A percentile compares a stretch with the other conserved stretches of the same genome.
phyloP scores from a whole-genome alignment of 2,113 vertebrate genomes.

The Eira barbara region DNA sequence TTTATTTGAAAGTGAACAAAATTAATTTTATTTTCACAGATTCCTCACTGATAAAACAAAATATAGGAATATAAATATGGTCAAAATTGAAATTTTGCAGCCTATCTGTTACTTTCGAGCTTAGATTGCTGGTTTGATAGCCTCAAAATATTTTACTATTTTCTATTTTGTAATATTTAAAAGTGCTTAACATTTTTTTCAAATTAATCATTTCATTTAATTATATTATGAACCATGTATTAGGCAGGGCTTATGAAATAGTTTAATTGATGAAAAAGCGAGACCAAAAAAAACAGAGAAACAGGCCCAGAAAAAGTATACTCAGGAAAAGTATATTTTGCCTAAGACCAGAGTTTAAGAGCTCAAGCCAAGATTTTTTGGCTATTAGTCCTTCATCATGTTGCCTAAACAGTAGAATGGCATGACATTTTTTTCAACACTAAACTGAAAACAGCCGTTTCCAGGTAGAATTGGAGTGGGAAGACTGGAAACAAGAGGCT shows the following conservation, averaged over 20 bases:
- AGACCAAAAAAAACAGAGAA: background rate
- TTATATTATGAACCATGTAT: background rate
- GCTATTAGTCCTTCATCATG: background rate
- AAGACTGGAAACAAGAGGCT: background rate
- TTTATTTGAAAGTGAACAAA: background rate
- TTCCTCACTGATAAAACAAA: background rate
- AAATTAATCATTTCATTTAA: background rate
- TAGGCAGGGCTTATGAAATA: background rate
- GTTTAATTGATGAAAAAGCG: background rate
- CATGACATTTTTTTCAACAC: background rate
- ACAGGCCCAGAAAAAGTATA: background rate
- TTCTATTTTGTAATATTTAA: background rate
- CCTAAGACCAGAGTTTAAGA: background rate
- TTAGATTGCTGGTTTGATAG: background rate
- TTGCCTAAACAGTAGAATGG: background rate
- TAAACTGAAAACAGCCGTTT: constrained; percentile 36
- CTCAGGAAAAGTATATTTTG: background rate
- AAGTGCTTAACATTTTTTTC: background rate
- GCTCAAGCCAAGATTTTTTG: background rate
- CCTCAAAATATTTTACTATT: background rate
- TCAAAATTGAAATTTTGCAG: background rate
- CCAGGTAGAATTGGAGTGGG: background rate
- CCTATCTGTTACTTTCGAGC: background rate
- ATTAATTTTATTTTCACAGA: background rate
- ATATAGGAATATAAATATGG: background rate